Evolutionary conservation across 1,140 invertebrate genomes (phyloP).

Genomic region (Zaprionus camerounensis): DNA sequence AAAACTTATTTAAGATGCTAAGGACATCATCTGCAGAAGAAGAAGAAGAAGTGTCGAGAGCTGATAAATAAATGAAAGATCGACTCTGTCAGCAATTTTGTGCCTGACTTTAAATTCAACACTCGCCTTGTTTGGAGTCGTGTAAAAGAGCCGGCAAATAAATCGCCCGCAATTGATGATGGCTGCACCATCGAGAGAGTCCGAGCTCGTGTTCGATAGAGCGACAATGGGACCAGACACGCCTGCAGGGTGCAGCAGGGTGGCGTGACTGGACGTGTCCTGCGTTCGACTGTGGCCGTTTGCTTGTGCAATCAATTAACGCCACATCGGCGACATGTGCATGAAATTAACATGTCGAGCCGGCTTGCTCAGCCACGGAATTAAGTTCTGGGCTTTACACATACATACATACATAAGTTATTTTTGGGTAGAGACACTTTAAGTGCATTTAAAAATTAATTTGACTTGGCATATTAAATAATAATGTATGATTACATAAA

Average conservation of each 20-base stretch:
- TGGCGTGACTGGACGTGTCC: background rate
- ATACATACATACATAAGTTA: background rate
- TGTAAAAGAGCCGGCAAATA: conserved; percentile 6
- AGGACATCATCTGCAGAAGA: background rate
- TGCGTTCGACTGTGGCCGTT: conserved; percentile 3
- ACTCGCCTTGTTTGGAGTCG: background rate
- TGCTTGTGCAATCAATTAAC: conserved; percentile 52
- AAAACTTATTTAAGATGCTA: background rate
- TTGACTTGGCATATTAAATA: background rate
- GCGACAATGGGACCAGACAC: background rate
- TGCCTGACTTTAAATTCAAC: background rate
- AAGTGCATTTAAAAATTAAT: background rate
- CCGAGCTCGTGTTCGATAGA: background rate
- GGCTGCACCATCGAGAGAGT: conserved; percentile 9
- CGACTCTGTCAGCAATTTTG: background rate
- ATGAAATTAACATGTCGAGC: conserved; percentile 30
- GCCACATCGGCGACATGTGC: conserved; percentile 9
- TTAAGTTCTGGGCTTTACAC: background rate
- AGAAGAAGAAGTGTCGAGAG: background rate
- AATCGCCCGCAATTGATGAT: conserved; percentile 31
- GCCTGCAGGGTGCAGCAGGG: background rate
- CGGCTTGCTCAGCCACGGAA: background rate
- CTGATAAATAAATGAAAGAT: conserved; percentile 11
- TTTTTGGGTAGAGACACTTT: background rate
- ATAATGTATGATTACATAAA: background rate